A percentile compares a stretch with the other conserved stretches of the same genome.
These are phyloP conservation scores for Globodera rostochiensis DNA, from an alignment of 1,140 invertebrate genomes.

Conservation along the genomic window DNA sequence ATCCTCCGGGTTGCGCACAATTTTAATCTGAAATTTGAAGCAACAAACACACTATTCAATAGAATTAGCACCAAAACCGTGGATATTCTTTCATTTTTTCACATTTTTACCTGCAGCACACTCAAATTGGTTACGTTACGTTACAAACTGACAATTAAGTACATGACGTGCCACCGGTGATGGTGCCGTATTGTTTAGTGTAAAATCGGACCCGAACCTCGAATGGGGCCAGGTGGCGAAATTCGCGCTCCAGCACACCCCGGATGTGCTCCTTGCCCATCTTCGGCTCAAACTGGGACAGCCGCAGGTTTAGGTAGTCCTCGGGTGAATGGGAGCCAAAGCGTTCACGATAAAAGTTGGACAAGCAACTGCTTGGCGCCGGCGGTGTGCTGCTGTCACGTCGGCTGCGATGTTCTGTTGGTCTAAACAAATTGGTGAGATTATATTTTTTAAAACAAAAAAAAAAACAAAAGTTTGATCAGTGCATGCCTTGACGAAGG, in stretches of 20 bases:
- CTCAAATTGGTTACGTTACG: too few species aligned
- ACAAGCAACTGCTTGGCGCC: slow-evolving; percentile 36
- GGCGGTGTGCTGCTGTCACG: slow-evolving; percentile 26
- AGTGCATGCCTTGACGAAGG: background rate
- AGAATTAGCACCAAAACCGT: background rate
- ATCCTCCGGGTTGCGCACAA: slow-evolving; percentile 55
- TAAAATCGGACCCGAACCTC: slow-evolving; percentile 40
- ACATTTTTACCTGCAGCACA: too few species aligned
- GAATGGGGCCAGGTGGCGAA: slow-evolving; percentile 50
- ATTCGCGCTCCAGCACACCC: slow-evolving; percentile 47
- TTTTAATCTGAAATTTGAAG: slow-evolving; percentile 52
- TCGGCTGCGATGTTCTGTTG: slow-evolving; percentile 26
- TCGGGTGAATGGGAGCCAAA: slow-evolving; percentile 56
- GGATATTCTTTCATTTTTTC: too few species aligned
- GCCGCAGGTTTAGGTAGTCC: slow-evolving; percentile 53
- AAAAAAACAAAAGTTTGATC: background rate
- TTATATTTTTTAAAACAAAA: background rate
- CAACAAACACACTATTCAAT: background rate
- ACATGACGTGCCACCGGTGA: background rate
- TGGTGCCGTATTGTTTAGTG: background rate
- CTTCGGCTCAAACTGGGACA: slow-evolving; percentile 45
- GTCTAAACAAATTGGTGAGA: background rate
- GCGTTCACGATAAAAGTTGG: slow-evolving; percentile 51
- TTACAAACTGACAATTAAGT: too few species aligned
- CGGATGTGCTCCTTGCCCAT: slow-evolving; percentile 52